Evolutionary conservation across 2,888 invertebrate genomes (phyloP).

Genomic region (Capitulum mitella): DNA sequence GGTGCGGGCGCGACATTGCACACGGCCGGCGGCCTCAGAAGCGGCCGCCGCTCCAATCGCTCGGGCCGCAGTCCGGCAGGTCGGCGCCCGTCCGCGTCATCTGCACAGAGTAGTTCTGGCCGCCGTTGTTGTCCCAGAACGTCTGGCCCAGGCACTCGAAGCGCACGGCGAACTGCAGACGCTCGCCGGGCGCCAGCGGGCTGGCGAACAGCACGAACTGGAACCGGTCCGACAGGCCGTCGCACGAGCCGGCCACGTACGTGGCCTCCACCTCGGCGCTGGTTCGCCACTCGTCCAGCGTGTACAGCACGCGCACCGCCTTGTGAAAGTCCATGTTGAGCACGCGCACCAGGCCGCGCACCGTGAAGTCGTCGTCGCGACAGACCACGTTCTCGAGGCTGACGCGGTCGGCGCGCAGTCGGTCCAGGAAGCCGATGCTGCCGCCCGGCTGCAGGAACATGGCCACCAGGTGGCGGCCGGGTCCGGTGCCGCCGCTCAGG

Average conservation of each 20-base stretch:
- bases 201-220: constrained; percentile 67
- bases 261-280: constrained; percentile 63
- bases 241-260: constrained; percentile 76
- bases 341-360: constrained; percentile 64
- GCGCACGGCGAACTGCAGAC: constrained; percentile 78
- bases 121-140: constrained; percentile 90
- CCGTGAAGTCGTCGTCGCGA: constrained; percentile 40
- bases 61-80: no score
- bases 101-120: constrained; percentile 80
- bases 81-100: background rate
- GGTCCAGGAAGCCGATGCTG: constrained; percentile 61
- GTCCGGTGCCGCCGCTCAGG: constrained; percentile 20
- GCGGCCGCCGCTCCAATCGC: background rate
- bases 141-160: constrained; percentile 76
- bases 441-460: constrained; percentile 79
- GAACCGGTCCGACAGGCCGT: constrained; percentile 87
- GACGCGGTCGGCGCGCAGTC: constrained; percentile 66
- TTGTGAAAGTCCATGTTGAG: constrained; percentile 87
- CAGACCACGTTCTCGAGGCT: constrained; percentile 74
- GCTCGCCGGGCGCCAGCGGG: constrained; percentile 65
- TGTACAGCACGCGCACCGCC: constrained; percentile 77
- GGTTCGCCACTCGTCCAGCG: constrained; percentile 76
- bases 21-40: background rate
- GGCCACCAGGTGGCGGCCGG: constrained; percentile 54
- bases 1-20: background rate